Percentiles rank a stretch among this genome's conserved stretches.
phyloP scores from a whole-genome alignment of 2,888 invertebrate species.

The Rhagium mordax region DNA sequence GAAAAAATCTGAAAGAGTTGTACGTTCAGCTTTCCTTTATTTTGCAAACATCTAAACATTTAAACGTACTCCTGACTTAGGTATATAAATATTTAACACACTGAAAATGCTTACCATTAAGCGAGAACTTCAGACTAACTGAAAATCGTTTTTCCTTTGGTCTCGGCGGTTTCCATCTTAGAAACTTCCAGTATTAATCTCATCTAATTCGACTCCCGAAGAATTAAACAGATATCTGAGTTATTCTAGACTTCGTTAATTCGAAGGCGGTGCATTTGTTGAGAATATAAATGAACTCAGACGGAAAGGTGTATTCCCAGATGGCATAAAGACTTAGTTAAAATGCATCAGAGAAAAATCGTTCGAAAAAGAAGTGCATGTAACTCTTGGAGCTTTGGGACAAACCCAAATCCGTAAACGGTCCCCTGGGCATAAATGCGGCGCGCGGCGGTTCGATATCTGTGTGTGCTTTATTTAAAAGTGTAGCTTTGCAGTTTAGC shows the following conservation, averaged over 20 bases:
- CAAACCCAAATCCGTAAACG: constrained; percentile 27
- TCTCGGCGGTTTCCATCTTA: no score
- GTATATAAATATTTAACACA: not conserved
- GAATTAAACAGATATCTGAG: constrained; percentile 9
- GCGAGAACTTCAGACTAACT: constrained; percentile 1
- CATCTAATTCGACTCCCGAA: constrained; percentile 13
- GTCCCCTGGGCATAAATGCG: constrained; percentile 7
- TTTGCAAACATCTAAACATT: not conserved
- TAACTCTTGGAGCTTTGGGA: constrained; percentile 11
- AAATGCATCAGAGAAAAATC: constrained; percentile 27
- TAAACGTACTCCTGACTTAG: not conserved
- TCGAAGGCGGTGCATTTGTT: constrained; percentile 7
- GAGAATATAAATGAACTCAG: not conserved
- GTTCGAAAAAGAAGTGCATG: constrained; percentile 17
- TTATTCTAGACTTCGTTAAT: not conserved
- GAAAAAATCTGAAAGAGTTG: no score
- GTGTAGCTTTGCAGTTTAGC: not conserved
- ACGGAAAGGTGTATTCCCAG: not conserved
- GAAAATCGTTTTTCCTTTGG: constrained; percentile 5
- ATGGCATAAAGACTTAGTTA: not conserved
- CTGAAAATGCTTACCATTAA: constrained; percentile 6
- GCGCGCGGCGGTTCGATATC: constrained; percentile 15
- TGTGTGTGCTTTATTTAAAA: not conserved
- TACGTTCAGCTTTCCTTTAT: not conserved
- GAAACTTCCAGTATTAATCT: constrained; percentile 2